phyloP scores from a whole-genome alignment of 2,797 vertebrate genomes.

The Buceros bicornis region DNA sequence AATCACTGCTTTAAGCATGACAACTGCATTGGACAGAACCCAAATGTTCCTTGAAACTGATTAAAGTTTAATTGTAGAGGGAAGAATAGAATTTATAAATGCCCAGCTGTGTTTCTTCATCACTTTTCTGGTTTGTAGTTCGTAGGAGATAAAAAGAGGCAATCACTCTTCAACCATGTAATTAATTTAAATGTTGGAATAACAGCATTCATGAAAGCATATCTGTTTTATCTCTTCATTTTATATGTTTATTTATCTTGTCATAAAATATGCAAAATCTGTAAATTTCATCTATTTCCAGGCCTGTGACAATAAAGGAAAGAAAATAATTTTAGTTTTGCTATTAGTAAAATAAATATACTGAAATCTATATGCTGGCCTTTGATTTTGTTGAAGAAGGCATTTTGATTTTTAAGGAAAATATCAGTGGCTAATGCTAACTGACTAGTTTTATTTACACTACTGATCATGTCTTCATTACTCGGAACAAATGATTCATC shows the following conservation, averaged over 20 bases:
- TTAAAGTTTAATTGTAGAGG: conserved; percentile 45
- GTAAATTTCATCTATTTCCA: conserved; percentile 5
- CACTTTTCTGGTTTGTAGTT: conserved; percentile 48
- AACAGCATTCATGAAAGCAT: conserved; percentile 38
- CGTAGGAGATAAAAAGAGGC: conserved; percentile 59
- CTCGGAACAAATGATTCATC: conserved; percentile 69
- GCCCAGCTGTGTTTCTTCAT: conserved; percentile 55
- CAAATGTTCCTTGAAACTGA: conserved; percentile 54
- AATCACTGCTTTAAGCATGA: not conserved
- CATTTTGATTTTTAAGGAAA: conserved; percentile 66
- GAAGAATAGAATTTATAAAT: conserved; percentile 63
- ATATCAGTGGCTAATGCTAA: conserved; percentile 45
- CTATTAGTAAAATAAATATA: not conserved
- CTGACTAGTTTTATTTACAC: conserved; percentile 53
- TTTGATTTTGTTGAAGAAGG: conserved; percentile 15
- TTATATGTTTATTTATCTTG: conserved; percentile 39
- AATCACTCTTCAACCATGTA: conserved; percentile 58
- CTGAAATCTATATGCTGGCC: not conserved
- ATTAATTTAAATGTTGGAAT: conserved; percentile 72
- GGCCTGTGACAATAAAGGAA: not conserved
- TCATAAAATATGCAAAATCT: not conserved
- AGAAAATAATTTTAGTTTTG: not conserved
- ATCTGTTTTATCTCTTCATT: conserved; percentile 40
- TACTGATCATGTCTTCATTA: conserved; percentile 64
- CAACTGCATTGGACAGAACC: conserved; percentile 4